Evolutionary conservation across 92 coral and sea anemone genomes (phyloP), one percentile per base, ranked within the genome.

Genomic region (Montipora capitata): DNA sequence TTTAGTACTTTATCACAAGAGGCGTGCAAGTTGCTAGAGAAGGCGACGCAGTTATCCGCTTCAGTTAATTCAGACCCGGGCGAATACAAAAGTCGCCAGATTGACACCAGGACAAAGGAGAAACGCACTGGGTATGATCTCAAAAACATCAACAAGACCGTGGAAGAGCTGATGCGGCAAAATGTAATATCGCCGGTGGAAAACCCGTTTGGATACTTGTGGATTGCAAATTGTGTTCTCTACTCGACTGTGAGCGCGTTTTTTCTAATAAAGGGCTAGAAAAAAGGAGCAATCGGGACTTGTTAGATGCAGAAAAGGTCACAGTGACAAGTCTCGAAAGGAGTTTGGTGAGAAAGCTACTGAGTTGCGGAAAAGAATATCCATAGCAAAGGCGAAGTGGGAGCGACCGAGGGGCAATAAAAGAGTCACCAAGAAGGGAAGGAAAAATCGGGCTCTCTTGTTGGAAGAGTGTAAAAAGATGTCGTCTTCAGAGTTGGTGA

Each of bases 51-150:
- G 40, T 54, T 85, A 68, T 73, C 72, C 52, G 81, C 73, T 17
- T 88, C 65, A 61, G 80, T 88, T 68, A 88, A 68, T 72, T 67
- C 88, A 44, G 43, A 59, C 41, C 91, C 88, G 68, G 91, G 88
- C 18, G 91, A 88, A 63, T 81, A 74, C 80, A 72, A 79, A 39
- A 82, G 85, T 38, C 82, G 88, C 68, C 52, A 72, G 73, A 71
- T 82, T 51, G 91, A 72, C 64, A 88, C 91, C 88, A 80, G 91
- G 56, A 87, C 78, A 20, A 80, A 87, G 57, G 65, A 87, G 64
- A 87, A 38, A 42, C 78, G 79, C 52, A 56, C 79, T 49, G 54
- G 70, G 41, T 70, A 43, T 59, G 91, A 79, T 71, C 82, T 80
- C 49, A 66, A 80, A 40, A 79, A 87, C 72, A 73, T 80, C 41